Conservation (phyloP, 2,797 vertebrate species). For the Poecile montanus region DNA sequence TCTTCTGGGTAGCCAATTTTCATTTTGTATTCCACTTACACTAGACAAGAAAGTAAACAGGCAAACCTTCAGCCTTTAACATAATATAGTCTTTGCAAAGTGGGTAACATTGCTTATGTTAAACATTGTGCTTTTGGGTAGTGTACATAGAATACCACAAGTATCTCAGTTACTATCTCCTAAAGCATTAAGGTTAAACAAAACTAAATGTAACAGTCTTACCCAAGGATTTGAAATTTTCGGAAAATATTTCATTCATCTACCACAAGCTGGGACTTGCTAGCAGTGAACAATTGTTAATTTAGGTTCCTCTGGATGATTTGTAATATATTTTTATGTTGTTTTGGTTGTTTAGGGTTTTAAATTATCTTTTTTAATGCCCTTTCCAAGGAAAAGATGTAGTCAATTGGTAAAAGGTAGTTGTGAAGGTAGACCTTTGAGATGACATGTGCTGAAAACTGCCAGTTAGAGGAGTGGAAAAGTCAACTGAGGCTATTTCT, state of each 20-base stretch:
- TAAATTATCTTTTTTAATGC: neutral
- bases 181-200: neutral
- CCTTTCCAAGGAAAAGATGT: neutral
- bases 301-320: neutral
- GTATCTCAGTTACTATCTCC: neutral
- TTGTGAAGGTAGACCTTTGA: slow-evolving; percentile 1
- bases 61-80: neutral
- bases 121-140: neutral
- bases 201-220: neutral
- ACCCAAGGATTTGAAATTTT: neutral
- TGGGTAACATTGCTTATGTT: neutral
- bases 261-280: neutral
- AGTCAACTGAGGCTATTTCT: slow-evolving; percentile 46
- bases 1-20: neutral
- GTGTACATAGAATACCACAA: neutral
- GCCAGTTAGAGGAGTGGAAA: slow-evolving; percentile 44
- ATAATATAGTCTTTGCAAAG: neutral
- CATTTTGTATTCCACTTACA: neutral
- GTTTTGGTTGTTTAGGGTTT: neutral
- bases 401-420: neutral
- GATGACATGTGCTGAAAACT: neutral
- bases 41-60: neutral
- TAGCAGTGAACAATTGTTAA: neutral
- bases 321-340: neutral
- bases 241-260: neutral